Percentiles rank a stretch among this genome's conserved stretches.
These are phyloP conservation scores for Galagoides demidoff DNA, from an alignment of 2,797 vertebrate genomes.

Conservation along the genomic window DNA sequence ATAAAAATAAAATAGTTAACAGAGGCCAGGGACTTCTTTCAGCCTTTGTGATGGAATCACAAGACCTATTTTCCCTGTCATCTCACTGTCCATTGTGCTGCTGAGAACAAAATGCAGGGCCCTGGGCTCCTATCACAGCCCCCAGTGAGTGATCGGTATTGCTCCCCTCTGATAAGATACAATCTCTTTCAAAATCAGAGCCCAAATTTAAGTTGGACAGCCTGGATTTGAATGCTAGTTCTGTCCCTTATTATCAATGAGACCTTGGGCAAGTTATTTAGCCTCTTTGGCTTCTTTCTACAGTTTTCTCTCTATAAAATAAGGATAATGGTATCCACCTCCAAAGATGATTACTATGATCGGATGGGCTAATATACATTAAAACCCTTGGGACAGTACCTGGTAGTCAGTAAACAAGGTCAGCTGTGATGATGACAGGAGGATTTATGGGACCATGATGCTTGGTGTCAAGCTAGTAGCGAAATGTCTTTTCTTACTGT, in stretches of 20 bases:
- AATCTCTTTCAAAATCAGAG: neutral
- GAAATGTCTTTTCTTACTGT: neutral
- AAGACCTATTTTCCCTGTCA: neutral
- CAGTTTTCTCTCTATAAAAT: constrained; percentile 39
- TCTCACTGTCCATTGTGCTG: neutral
- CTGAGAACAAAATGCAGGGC: neutral
- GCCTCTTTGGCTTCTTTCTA: neutral
- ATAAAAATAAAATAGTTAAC: neutral
- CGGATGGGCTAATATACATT: neutral
- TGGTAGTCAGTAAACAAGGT: neutral
- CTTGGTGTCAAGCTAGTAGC: neutral
- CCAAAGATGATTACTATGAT: neutral
- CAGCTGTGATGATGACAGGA: neutral
- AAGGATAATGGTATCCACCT: neutral
- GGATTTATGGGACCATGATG: neutral
- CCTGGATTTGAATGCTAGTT: neutral
- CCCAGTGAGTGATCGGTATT: neutral
- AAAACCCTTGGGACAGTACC: neutral
- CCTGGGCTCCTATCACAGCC: rapidly evolving
- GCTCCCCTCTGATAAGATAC: neutral
- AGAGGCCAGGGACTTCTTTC: neutral
- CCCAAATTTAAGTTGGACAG: neutral
- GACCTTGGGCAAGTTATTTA: neutral
- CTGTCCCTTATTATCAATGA: neutral
- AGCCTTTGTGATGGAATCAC: neutral